A percentile compares a stretch with the other conserved stretches of the same genome.
phyloP scores from a whole-genome alignment of 2,888 invertebrate species.

The Cephus pygmeus region DNA sequence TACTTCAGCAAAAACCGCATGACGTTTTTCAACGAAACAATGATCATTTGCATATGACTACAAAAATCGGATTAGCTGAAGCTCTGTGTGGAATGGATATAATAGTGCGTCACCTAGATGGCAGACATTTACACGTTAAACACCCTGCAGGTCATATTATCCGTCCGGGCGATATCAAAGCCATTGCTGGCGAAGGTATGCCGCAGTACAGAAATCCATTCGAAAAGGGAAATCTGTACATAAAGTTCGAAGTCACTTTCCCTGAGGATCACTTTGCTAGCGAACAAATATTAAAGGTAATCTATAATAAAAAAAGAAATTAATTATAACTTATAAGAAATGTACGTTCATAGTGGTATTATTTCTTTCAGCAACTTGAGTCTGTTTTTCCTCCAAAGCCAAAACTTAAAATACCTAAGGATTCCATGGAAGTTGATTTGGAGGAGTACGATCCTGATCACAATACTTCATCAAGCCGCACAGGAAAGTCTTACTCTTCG shows the following conservation, averaged over 20 bases:
- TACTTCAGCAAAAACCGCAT: constrained; percentile 85
- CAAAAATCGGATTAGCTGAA: constrained; percentile 84
- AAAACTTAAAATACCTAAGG: constrained; percentile 77
- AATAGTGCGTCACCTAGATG: constrained; percentile 90
- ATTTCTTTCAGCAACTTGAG: constrained; percentile 76
- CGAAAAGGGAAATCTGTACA: constrained; percentile 86
- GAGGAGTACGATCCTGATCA: constrained; percentile 77
- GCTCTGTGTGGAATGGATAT: constrained; percentile 91
- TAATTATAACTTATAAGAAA: neutral
- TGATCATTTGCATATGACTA: constrained; percentile 79
- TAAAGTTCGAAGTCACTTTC: constrained; percentile 88
- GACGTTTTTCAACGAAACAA: constrained; percentile 81
- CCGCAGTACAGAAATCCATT: constrained; percentile 86
- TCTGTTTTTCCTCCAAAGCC: constrained; percentile 79
- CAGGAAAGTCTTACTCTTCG: constrained; percentile 80
- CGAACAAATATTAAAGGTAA: constrained; percentile 70
- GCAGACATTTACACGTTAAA: constrained; percentile 82
- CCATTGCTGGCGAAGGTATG: constrained; percentile 90
- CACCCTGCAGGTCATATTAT: constrained; percentile 85
- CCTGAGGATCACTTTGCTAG: constrained; percentile 84
- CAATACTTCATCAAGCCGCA: constrained; percentile 61
- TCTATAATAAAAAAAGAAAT: constrained; percentile 9
- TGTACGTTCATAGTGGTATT: neutral
- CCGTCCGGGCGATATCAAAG: constrained; percentile 83
- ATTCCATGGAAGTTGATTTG: constrained; percentile 88